phyloP scores from a whole-genome alignment of 2,888 invertebrate genomes.

The Kryphioiulus occultus region DNA sequence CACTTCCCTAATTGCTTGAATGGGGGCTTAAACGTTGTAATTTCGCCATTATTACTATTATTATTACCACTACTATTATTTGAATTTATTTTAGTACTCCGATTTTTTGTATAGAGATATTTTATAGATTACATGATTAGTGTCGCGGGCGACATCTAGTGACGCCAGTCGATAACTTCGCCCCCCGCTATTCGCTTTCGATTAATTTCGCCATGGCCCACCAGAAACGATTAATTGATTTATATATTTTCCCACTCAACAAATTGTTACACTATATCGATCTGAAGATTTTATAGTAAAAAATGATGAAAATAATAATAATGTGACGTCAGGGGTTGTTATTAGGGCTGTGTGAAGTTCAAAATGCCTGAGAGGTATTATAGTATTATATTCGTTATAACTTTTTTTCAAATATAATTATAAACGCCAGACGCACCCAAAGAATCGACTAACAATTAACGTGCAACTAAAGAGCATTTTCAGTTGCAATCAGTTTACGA shows the following conservation, averaged over 20 bases:
- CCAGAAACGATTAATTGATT: not conserved
- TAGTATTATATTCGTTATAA: not conserved
- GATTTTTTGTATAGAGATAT: conserved; percentile 11
- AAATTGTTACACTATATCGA: conserved; percentile 13
- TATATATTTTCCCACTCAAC: not conserved
- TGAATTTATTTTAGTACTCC: not conserved
- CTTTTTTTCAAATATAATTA: not conserved
- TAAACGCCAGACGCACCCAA: not conserved
- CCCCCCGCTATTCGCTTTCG: too few species aligned
- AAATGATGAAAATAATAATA: not conserved
- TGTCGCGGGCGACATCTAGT: conserved; percentile 22
- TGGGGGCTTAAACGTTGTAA: too few species aligned
- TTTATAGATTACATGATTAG: not conserved
- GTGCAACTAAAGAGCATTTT: not conserved
- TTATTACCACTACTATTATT: not conserved
- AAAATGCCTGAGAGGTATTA: not conserved
- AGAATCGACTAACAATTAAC: not conserved
- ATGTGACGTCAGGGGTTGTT: not conserved
- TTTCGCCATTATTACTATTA: not conserved
- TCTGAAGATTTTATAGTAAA: conserved; percentile 11
- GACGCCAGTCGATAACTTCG: not conserved
- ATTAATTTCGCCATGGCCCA: too few species aligned
- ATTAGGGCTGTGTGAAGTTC: not conserved
- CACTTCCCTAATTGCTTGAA: too few species aligned
- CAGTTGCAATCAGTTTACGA: not conserved